Evolutionary conservation across 2,888 invertebrate genomes (phyloP).

Genomic region (Tachina fera): DNA sequence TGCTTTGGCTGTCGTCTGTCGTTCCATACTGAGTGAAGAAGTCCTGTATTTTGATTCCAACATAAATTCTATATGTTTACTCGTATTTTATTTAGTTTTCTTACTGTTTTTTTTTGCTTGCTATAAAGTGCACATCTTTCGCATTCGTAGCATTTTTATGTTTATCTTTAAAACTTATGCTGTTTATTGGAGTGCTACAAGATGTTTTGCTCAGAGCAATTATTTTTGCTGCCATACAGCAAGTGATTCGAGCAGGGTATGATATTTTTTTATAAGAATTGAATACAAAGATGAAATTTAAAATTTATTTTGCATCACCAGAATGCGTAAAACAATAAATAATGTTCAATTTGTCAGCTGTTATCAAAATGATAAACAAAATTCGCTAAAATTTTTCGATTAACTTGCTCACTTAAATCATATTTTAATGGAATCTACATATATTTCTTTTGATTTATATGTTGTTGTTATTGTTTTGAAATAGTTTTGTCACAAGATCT

Average conservation of each 20-base stretch:
- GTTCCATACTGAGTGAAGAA: conserved; percentile 35
- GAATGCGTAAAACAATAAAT: too few species aligned
- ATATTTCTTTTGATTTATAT: too few species aligned
- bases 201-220: conserved; percentile 49
- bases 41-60: conserved; percentile 34
- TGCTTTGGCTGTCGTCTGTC: conserved; percentile 9
- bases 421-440: too few species aligned
- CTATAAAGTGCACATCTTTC: conserved; percentile 56
- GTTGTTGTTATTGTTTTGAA: too few species aligned
- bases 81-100: neutral
- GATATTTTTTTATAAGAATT: too few species aligned
- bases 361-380: too few species aligned
- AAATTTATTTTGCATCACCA: too few species aligned
- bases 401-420: too few species aligned
- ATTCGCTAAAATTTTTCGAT: too few species aligned
- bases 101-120: neutral
- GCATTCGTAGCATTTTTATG: conserved; percentile 60
- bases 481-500: too few species aligned
- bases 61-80: conserved; percentile 29
- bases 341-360: too few species aligned
- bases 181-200: conserved; percentile 43
- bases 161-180: conserved; percentile 59
- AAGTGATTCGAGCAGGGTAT: conserved; percentile 12
- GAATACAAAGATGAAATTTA: too few species aligned
- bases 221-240: conserved; percentile 36